Evolutionary conservation across 1,140 invertebrate genomes (phyloP).

Genomic region (Dreissena rostriformis): DNA sequence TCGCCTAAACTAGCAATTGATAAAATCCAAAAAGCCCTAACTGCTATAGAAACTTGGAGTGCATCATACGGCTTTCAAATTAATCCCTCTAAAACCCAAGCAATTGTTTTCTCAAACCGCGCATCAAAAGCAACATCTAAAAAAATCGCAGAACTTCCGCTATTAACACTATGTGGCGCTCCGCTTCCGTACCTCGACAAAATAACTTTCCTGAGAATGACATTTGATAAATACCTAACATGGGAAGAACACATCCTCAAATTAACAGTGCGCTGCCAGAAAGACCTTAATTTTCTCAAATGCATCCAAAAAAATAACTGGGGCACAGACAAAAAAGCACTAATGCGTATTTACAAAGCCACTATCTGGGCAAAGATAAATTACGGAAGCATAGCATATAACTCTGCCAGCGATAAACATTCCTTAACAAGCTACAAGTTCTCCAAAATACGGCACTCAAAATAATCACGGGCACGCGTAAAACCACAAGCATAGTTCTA

Average conservation of each 20-base stretch:
- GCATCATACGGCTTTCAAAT: background rate
- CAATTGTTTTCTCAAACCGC: background rate
- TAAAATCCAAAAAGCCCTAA: background rate
- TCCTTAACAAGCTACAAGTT: too few species aligned
- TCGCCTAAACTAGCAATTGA: background rate
- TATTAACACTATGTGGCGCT: background rate
- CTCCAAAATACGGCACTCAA: too few species aligned
- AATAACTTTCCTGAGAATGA: background rate
- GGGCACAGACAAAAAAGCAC: background rate
- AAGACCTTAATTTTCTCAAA: background rate
- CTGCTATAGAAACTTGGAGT: slow-evolving; percentile 4
- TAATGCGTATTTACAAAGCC: background rate
- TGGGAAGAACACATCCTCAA: background rate
- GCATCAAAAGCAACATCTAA: background rate
- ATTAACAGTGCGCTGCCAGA: background rate
- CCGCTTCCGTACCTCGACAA: background rate
- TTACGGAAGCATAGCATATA: background rate
- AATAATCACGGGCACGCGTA: too few species aligned
- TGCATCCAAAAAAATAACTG: background rate
- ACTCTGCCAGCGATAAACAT: too few species aligned
- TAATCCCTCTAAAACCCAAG: background rate
- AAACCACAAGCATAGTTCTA: too few species aligned
- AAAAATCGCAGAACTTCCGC: background rate
- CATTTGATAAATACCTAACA: slow-evolving; percentile 8
- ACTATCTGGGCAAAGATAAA: too few species aligned